Conservation (phyloP, 2,888 invertebrate species). For the Mystacides longicornis region DNA sequence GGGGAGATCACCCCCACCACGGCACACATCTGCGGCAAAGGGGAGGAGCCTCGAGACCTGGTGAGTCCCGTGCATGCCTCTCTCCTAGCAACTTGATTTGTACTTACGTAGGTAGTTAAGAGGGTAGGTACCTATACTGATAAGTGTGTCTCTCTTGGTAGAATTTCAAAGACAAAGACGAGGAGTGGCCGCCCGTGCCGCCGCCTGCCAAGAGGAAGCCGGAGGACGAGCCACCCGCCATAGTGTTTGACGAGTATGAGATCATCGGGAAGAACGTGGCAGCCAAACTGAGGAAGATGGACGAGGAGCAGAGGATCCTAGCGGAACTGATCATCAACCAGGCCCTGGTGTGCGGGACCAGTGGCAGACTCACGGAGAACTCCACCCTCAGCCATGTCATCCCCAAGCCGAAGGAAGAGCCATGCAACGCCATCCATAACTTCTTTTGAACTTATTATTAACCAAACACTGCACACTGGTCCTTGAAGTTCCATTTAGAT, state of each 20-base stretch:
- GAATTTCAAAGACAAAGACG: neutral
- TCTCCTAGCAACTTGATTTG: too few relatives aligned
- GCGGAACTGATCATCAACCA: conserved; percentile 23
- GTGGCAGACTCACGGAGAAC: neutral
- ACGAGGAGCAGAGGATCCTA: conserved; percentile 22
- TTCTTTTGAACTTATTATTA: too few relatives aligned
- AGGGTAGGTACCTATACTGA: too few relatives aligned
- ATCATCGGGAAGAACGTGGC: conserved; percentile 16
- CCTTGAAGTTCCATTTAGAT: too few relatives aligned
- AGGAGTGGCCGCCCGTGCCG: neutral
- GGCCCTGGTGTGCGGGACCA: conserved; percentile 7
- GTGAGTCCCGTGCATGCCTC: too few relatives aligned
- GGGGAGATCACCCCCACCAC: neutral
- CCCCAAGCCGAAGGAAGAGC: neutral
- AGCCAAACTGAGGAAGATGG: conserved; percentile 22
- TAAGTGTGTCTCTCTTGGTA: neutral
- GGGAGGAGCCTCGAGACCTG: too few relatives aligned
- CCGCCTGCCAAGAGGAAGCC: neutral
- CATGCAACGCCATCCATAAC: neutral
- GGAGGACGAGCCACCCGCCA: neutral
- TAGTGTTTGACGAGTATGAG: neutral
- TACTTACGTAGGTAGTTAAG: too few relatives aligned
- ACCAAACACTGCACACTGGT: too few relatives aligned
- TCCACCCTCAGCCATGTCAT: neutral
- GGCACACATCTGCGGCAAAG: neutral